These are phyloP conservation scores for Latheticus oryzae DNA, from an alignment of 2,888 invertebrate species.

Conservation along the genomic window DNA sequence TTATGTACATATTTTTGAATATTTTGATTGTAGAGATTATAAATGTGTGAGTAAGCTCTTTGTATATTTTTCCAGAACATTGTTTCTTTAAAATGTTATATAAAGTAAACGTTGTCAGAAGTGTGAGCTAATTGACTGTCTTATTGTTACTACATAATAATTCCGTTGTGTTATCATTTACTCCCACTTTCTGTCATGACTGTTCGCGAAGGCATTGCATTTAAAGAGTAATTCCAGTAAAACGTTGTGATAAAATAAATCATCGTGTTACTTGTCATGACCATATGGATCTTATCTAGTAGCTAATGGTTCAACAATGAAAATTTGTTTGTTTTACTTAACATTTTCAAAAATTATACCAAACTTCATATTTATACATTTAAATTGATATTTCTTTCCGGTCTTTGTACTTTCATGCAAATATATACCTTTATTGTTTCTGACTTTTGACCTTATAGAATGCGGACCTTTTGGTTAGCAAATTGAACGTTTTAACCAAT, in stretches of 20 bases:
- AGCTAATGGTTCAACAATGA: constrained; percentile 37
- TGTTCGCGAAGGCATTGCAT: constrained; percentile 36
- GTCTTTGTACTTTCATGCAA: constrained; percentile 47
- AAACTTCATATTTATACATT: constrained; percentile 17
- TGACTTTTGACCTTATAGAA: constrained; percentile 41
- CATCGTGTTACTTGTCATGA: constrained; percentile 44
- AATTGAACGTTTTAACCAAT: neutral
- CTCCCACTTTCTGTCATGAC: constrained; percentile 36
- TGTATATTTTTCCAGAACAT: constrained; percentile 35
- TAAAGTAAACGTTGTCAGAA: constrained; percentile 36
- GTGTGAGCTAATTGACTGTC: constrained; percentile 31
- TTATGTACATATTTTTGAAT: constrained; percentile 5
- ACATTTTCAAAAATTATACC: constrained; percentile 14
- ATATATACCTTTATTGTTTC: constrained; percentile 40
- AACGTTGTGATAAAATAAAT: constrained; percentile 45
- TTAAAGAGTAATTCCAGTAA: constrained; percentile 46
- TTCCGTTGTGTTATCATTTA: constrained; percentile 38
- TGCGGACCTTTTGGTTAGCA: constrained; percentile 14
- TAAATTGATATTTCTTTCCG: constrained; percentile 40
- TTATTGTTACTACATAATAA: constrained; percentile 33
- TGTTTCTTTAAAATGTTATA: constrained; percentile 32
- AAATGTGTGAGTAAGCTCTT: constrained; percentile 6
- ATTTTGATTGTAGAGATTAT: constrained; percentile 15
- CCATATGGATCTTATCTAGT: constrained; percentile 49
- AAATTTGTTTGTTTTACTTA: constrained; percentile 34